Base-by-base conservation (phyloP, 2,888 invertebrate species). In the Pollenia griseotomentosa region DNA sequence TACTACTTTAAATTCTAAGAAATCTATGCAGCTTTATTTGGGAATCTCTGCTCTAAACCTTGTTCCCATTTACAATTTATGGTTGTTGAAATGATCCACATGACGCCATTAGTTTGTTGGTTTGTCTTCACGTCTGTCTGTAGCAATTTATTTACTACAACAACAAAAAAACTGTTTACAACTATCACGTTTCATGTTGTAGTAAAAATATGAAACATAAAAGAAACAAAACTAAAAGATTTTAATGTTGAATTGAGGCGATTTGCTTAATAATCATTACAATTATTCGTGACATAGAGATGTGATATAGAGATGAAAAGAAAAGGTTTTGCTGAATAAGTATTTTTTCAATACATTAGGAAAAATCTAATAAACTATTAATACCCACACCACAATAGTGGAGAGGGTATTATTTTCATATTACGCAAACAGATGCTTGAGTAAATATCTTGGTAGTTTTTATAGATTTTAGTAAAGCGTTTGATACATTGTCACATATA, bases 151-250 rank as follows among this genome's bases (percentile, higher is more conserved):
- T 80, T 61, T 71, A 63, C 55, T 71, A 63, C 42, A 71, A 16
- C n/a, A 65, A 42, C 8, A 55, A n/a, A 9, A 44, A 57, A 51
- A 80, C 48, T 53, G 44, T 63, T 74, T 44, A 55, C 40, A 59
- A 66, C 82, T 82, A 82, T 82, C 82, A 82, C 82, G 74, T 82
- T 82, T 74, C 74, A 66, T n/a, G 42, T 59, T 59, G 81, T 74
- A 33, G 65, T 40, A 23, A 71, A 42, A 79, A 40, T 14, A 70
- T 42, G 33, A 16, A 57, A 19, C 48, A 74, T 5, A 42, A 11
- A 70, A 11, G 10, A 70, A 79, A 53, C 61, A 53, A 61, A n/a
- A 61, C 51, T 53, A 23, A 70, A 51, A 14, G 44, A 70, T 79
- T 79, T 59, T 42, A 59, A 59, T 59, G 68, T 48, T 79, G 68